A percentile compares a stretch with the other conserved stretches of the same genome.
phyloP scores from a whole-genome alignment of 2,797 vertebrate genomes.

The Liparis tanakae region DNA sequence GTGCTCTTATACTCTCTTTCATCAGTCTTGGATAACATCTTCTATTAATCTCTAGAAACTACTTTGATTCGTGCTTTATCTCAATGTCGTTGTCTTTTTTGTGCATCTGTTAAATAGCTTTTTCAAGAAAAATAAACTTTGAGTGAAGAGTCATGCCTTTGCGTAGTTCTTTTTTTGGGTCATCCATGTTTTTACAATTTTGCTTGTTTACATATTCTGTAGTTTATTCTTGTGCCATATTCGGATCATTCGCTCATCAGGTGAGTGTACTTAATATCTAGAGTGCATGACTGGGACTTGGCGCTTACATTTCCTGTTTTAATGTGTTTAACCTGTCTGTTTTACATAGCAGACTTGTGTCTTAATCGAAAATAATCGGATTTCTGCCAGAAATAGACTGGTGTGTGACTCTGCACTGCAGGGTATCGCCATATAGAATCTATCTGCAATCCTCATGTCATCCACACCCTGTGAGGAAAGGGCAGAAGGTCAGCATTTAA shows the following conservation, averaged over 20 bases:
- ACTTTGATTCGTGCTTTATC: slow-evolving; percentile 58
- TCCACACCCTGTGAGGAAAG: slow-evolving; percentile 52
- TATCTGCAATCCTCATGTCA: slow-evolving; percentile 40
- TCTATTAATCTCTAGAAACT: slow-evolving; percentile 49
- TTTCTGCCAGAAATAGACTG: slow-evolving; percentile 19
- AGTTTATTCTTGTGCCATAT: background rate
- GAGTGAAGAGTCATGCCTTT: slow-evolving; percentile 30
- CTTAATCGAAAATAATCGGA: background rate
- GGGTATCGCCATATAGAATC: slow-evolving; percentile 38
- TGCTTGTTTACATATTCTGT: slow-evolving; percentile 7
- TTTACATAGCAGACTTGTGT: slow-evolving; percentile 18
- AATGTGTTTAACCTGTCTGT: slow-evolving; percentile 14
- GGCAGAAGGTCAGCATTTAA: slow-evolving; percentile 58
- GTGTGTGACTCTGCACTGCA: slow-evolving; percentile 20
- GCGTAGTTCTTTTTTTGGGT: slow-evolving; percentile 18
- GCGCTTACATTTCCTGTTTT: background rate
- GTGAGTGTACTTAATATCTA: background rate
- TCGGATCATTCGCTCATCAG: slow-evolving; percentile 17
- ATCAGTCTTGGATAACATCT: slow-evolving; percentile 52
- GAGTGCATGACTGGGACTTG: background rate
- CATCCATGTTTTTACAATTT: slow-evolving; percentile 5
- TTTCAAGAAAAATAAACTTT: slow-evolving; percentile 67
- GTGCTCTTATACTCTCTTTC: slow-evolving; percentile 49
- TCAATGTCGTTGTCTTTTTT: slow-evolving; percentile 33
- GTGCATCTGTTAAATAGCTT: slow-evolving; percentile 42